Base-by-base conservation (phyloP, 2,113 vertebrate genomes). In the Anolis sagrei region DNA sequence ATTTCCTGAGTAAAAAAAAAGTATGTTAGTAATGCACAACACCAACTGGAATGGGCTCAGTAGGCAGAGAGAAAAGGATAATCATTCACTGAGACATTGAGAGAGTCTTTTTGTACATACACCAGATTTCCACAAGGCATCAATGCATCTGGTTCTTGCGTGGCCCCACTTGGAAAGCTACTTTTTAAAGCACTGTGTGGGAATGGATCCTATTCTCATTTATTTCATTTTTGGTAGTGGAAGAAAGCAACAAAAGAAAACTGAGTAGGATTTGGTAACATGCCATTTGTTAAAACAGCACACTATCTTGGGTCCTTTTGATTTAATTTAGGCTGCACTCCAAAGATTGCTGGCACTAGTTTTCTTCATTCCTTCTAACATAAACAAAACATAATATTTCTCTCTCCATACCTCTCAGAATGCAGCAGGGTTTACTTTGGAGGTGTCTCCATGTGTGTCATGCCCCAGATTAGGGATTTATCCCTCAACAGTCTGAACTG, bases 1-100 rank as follows among this genome's bases (percentile, higher is more conserved):
- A 97, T 94, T 91, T 98, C 98, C 98, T 99, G 91, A n/a, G 92
- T 83, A 82, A 94, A 95, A 25, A 81, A 94, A 91, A 23, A 23
- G 81, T 16, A 74, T 73, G 68, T 93, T 90, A 88, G 77, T 93
- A 88, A 80, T 21, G 14, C 34, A 44, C 25, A 32, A 89, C 21
- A 76, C 58, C 69, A 90, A 68, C 34, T 79, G 74, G 44, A 78
- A 73, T 64, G 85, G 80, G 86, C 80, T 58, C 11, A 0, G 0
- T 36, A 54, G 19, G 27, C 89, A 10, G 89, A 81, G 84, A 92
- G 62, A 79, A 92, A 76, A 74, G n/a, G 32, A 64, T 27, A 14
- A 7, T 7, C 21, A 54, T 77, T 54, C 23, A 21, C 13, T 68
- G 16, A 36, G 25, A 10, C 14, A 80, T 25, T 86, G 11, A 74